These are phyloP conservation scores for Semnornis frantzii DNA, from an alignment of 2,113 vertebrate species.

Conservation along the genomic window DNA sequence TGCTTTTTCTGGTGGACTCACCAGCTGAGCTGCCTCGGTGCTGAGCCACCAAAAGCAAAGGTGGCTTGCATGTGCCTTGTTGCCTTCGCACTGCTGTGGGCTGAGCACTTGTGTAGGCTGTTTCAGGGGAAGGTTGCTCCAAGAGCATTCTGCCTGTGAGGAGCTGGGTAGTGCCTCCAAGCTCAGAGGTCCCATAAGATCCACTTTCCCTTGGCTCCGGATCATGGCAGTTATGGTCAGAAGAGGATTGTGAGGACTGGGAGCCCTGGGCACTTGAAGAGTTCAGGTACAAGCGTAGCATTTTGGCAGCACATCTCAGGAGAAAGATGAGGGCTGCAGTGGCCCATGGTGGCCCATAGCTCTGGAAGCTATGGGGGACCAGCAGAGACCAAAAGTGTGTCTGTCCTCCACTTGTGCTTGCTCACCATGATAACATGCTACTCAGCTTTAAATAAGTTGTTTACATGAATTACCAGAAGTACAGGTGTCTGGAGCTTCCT, in stretches of 20 bases:
- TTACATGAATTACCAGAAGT: background rate
- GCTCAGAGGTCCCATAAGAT: background rate
- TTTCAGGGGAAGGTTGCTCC: background rate
- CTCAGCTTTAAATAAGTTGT: slow-evolving; percentile 27
- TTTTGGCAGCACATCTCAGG: background rate
- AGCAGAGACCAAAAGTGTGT: background rate
- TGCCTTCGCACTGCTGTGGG: background rate
- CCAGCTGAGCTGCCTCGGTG: background rate
- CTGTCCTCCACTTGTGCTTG: background rate
- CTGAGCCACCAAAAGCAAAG: background rate
- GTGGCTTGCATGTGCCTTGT: background rate
- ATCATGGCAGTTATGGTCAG: background rate
- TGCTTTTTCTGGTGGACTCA: background rate
- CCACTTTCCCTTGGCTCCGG: background rate
- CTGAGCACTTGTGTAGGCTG: background rate
- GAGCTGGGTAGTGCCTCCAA: background rate
- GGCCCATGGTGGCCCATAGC: background rate
- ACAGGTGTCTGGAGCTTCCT: slow-evolving; percentile 36
- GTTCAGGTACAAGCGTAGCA: background rate
- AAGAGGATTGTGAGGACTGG: background rate
- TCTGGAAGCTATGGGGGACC: background rate
- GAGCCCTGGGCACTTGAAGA: background rate
- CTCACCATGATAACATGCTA: background rate
- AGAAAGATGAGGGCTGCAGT: background rate
- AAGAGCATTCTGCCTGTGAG: background rate